Evolutionary conservation across 2,888 invertebrate species (phyloP).

Genomic region (Brachypterus glaber): DNA sequence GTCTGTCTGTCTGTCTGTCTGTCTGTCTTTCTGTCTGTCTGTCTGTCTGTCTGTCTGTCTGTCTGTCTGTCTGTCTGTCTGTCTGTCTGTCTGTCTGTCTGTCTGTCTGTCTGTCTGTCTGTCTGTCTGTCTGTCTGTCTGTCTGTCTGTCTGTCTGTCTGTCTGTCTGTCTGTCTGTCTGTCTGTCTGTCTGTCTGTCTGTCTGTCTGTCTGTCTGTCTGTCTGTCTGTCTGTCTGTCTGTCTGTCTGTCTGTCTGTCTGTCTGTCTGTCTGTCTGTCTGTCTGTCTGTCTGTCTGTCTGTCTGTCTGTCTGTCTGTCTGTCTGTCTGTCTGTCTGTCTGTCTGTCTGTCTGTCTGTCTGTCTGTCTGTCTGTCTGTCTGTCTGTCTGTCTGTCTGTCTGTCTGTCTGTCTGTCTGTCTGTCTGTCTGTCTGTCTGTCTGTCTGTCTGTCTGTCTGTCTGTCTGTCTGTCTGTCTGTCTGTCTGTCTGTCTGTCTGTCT

Average conservation of each 20-base stretch:
- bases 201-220: constrained; percentile 20
- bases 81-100: constrained; percentile 2
- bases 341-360: constrained; percentile 22
- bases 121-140: constrained; percentile 2
- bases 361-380: constrained; percentile 22
- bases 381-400: constrained; percentile 19
- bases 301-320: constrained; percentile 22
- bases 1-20: too few species aligned
- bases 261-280: constrained; percentile 21
- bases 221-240: constrained; percentile 22
- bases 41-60: constrained; percentile 2
- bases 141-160: constrained; percentile 2
- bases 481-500: constrained; percentile 6
- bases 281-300: constrained; percentile 21
- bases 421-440: constrained; percentile 32
- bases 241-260: constrained; percentile 22
- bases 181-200: constrained; percentile 13
- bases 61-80: constrained; percentile 2
- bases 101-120: constrained; percentile 2
- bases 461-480: constrained; percentile 6
- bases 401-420: constrained; percentile 21
- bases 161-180: constrained; percentile 2
- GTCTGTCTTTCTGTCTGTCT: too few species aligned
- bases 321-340: constrained; percentile 23
- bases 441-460: constrained; percentile 13